Evolutionary conservation across 1,140 invertebrate species (phyloP).

Genomic region (Reticulitermes speratus): DNA sequence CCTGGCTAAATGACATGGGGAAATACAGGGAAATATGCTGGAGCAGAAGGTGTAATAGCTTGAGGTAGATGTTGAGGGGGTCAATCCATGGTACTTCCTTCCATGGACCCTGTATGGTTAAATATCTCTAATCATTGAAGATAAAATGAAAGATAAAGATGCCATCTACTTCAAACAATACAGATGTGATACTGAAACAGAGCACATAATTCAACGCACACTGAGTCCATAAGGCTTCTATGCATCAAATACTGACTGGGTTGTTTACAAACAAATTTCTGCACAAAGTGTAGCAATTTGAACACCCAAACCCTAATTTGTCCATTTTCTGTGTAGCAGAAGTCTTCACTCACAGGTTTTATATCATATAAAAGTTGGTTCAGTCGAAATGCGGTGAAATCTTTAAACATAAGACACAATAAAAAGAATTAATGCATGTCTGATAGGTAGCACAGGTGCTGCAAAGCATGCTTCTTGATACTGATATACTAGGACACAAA

Average conservation of each 20-base stretch:
- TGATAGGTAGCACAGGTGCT: neutral
- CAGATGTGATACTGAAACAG: too few species aligned
- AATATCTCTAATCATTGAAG: too few species aligned
- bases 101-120: too few species aligned
- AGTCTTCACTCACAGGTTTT: neutral
- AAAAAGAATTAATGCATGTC: neutral
- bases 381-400: neutral
- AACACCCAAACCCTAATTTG: neutral
- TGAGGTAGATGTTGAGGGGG: too few species aligned
- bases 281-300: neutral
- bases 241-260: neutral
- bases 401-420: neutral
- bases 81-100: too few species aligned
- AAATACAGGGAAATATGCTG: too few species aligned
- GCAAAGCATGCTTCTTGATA: neutral
- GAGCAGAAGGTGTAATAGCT: too few species aligned
- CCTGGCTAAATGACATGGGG: too few species aligned
- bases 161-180: too few species aligned
- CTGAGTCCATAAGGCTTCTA: neutral
- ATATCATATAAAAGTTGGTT: slow-evolving; percentile 4
- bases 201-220: neutral
- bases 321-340: neutral
- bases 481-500: neutral
- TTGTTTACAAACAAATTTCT: neutral
- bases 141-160: too few species aligned